Percentiles rank a stretch among this genome's conserved stretches.
These are phyloP conservation scores for Tanytarsus gracilentus DNA, from an alignment of 2,888 invertebrate species.

Conservation along the genomic window DNA sequence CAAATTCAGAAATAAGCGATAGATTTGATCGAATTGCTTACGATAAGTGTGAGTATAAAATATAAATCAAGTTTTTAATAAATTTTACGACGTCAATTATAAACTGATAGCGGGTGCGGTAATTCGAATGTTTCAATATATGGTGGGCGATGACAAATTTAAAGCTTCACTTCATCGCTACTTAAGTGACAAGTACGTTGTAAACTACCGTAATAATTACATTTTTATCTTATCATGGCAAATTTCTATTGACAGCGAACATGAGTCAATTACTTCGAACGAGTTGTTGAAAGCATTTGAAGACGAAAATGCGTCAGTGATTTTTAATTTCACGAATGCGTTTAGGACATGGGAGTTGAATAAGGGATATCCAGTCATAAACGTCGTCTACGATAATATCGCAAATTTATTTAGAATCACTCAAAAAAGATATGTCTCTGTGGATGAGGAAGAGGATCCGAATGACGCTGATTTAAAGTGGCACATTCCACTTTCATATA, in stretches of 20 bases:
- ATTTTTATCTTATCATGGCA: background rate
- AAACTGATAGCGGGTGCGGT: slow-evolving; percentile 15
- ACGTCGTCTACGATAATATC: slow-evolving; percentile 46
- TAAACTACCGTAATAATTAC: background rate
- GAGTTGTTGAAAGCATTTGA: slow-evolving; percentile 2
- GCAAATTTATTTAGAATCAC: background rate
- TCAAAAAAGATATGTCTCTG: background rate
- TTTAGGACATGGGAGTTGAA: slow-evolving; percentile 53
- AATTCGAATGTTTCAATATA: slow-evolving; percentile 21
- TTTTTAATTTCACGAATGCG: background rate
- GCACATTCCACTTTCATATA: slow-evolving; percentile 20
- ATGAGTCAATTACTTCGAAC: slow-evolving; percentile 12
- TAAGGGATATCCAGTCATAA: slow-evolving; percentile 66
- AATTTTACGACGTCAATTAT: too few relatives aligned
- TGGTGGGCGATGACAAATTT: slow-evolving; percentile 11
- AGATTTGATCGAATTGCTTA: too few relatives aligned
- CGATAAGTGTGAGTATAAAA: slow-evolving; percentile 1
- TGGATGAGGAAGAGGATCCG: background rate
- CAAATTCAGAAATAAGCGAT: slow-evolving; percentile 5
- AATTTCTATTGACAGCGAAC: background rate
- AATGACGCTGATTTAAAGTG: background rate
- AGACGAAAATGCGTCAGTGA: too few relatives aligned
- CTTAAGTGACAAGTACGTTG: slow-evolving; percentile 13
- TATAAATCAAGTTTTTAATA: too few relatives aligned
- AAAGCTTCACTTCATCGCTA: background rate